A percentile compares a stretch with the other conserved stretches of the same genome.
Conservation (phyloP, 2,888 invertebrate genomes). For the Orchesella flavescens region DNA sequence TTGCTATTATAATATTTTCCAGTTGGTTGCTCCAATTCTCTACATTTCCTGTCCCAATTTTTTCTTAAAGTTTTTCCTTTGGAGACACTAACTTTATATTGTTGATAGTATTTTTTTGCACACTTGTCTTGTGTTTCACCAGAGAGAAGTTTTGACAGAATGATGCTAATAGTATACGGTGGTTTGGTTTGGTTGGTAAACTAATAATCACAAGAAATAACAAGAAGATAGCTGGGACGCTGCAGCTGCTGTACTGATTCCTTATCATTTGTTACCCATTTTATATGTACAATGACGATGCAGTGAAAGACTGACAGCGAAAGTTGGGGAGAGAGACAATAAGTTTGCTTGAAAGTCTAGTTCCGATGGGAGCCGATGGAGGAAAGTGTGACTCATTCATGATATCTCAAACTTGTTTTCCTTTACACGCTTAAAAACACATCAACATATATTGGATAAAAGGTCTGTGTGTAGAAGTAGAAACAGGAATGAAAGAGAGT, state of each 20-base stretch:
- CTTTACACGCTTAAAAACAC: conserved; percentile 46
- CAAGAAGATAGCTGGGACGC: conserved; percentile 46
- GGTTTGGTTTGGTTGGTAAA: background rate
- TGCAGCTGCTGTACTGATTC: conserved; percentile 62
- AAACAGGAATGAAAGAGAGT: conserved; percentile 28
- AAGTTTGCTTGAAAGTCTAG: conserved; percentile 35
- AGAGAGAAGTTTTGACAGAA: conserved; percentile 33
- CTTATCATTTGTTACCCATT: conserved; percentile 44
- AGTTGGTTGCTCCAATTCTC: too few relatives aligned
- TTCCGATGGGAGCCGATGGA: conserved; percentile 56
- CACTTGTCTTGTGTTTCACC: background rate
- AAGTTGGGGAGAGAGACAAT: conserved; percentile 48
- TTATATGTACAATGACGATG: conserved; percentile 45
- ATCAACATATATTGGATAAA: background rate
- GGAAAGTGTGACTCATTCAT: conserved; percentile 63
- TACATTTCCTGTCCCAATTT: background rate
- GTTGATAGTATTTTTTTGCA: background rate
- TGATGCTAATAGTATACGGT: conserved; percentile 22
- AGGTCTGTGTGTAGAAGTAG: conserved; percentile 1
- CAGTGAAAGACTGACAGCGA: conserved; percentile 42
- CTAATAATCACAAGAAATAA: conserved; percentile 13
- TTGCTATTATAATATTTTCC: too few relatives aligned
- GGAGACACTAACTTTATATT: background rate
- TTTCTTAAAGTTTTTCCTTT: background rate
- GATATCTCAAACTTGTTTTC: conserved; percentile 51